Base-by-base conservation (phyloP, 2,113 vertebrate species). In the Etia nguti region DNA sequence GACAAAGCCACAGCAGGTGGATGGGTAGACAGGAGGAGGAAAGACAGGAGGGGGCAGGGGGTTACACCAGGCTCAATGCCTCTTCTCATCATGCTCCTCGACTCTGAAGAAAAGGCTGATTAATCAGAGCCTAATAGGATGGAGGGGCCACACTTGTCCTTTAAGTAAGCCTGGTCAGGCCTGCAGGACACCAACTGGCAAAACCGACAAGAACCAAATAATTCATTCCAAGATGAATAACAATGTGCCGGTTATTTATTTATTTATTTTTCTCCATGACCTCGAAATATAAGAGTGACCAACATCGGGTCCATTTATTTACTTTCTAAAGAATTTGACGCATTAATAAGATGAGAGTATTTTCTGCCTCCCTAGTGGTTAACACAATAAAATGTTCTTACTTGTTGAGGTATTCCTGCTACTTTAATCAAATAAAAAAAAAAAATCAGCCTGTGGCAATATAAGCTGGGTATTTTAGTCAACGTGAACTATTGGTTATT, bases 1-100 rank as follows among this genome's bases (percentile, higher is more conserved):
- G 92, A 95, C 95, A 95, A 95, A 94, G 92, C 91, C 94, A 93
- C 94, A 95, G 95, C 95, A 95, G 95, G 94, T 94, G 93, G 92
- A 94, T 92, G 93, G 92, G 86, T 91, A 90, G 82, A 60, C 86
- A 88, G 80, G 84, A 81, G 86, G 87, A 90, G 83, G 81, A 41
- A 26, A 82, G 55, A 54, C 22, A 41, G 81, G 16, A 13, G 52
- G 65, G 86, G 62, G 24, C 8, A 6, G 46, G 68, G 81, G 83
- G 56, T 83, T 84, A 89, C 87, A 90, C 79, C 86, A 89, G 83
- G 79, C 90, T 95, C 94, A 93, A 56, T 91, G 91, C 84, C 84
- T 92, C 84, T 82, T 65, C 62, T 90, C 86, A 92, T 93, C 92
- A 94, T 87, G 85, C 94, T 92, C 82, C 86, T 89, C 57, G 85